Evolutionary conservation across 2,113 vertebrate genomes (phyloP).

Genomic region (Numenius arquata): DNA sequence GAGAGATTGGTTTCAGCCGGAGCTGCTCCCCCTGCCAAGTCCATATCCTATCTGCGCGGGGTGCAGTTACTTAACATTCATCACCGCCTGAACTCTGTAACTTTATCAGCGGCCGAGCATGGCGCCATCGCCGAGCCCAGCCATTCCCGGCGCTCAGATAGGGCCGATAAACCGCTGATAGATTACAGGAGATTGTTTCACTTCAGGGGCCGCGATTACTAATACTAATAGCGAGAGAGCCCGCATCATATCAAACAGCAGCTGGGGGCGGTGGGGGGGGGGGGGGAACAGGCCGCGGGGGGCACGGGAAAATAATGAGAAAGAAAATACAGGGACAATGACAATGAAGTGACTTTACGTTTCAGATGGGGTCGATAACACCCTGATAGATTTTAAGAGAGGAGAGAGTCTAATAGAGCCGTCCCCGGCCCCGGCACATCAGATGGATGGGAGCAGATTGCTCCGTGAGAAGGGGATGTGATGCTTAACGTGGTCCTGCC

Average conservation of each 20-base stretch:
- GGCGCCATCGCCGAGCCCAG: conserved; percentile 91
- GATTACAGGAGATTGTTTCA: conserved; percentile 96
- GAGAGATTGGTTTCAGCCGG: conserved; percentile 79
- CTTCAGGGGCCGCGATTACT: conserved; percentile 84
- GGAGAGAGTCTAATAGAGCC: conserved; percentile 44
- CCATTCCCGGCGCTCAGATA: conserved; percentile 91
- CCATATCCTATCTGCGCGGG: conserved; percentile 85
- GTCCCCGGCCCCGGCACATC: not conserved
- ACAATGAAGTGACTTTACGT: conserved; percentile 62
- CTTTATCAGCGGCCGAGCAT: conserved; percentile 91
- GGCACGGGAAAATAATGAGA: conserved; percentile 50
- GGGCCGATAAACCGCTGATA: conserved; percentile 89
- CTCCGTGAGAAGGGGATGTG: not conserved
- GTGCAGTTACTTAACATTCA: conserved; percentile 95
- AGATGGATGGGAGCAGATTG: conserved; percentile 44
- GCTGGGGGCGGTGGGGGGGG: not conserved
- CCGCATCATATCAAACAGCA: conserved; percentile 20
- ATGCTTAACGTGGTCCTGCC: not conserved
- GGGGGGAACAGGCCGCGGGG: not conserved
- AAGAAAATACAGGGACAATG: conserved; percentile 36
- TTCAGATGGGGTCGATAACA: conserved; percentile 63
- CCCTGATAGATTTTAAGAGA: conserved; percentile 61
- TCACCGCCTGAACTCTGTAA: conserved; percentile 93
- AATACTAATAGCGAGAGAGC: conserved; percentile 73
- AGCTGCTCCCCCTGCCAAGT: conserved; percentile 81